Conservation (phyloP, 2,797 vertebrate genomes). For the Sarcoramphus papa region DNA sequence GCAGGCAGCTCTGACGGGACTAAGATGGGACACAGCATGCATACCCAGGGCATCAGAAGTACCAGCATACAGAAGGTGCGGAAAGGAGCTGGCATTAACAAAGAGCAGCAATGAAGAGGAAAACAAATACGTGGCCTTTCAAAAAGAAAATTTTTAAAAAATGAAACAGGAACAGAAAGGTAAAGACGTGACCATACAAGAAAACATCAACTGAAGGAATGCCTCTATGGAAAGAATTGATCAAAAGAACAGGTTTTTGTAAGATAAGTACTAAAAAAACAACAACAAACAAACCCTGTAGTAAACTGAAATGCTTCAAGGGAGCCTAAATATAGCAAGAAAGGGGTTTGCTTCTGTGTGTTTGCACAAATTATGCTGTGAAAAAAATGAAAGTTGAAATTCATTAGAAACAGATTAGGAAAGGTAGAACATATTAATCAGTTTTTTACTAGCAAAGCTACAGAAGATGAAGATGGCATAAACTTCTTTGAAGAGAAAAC, state of each 20-base stretch:
- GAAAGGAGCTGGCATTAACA: not conserved
- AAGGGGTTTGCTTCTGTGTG: not conserved
- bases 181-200: not conserved
- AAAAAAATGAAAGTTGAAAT: not conserved
- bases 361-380: not conserved
- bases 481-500: not conserved
- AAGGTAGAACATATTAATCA: not conserved
- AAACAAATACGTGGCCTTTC: not conserved
- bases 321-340: not conserved
- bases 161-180: not conserved
- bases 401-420: not conserved
- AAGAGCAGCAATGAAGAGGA: not conserved
- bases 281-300: not conserved
- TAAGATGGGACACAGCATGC: not conserved
- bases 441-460: not conserved
- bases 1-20: rapidly evolving
- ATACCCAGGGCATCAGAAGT: not conserved
- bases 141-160: not conserved
- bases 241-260: not conserved
- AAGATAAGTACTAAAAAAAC: not conserved
- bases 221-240: not conserved
- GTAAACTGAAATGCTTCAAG: not conserved
- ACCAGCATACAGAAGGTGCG: not conserved
- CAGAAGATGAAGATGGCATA: not conserved
- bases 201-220: not conserved